Base-by-base conservation (phyloP, 1,140 invertebrate genomes). In the Drosophila kikkawai region DNA sequence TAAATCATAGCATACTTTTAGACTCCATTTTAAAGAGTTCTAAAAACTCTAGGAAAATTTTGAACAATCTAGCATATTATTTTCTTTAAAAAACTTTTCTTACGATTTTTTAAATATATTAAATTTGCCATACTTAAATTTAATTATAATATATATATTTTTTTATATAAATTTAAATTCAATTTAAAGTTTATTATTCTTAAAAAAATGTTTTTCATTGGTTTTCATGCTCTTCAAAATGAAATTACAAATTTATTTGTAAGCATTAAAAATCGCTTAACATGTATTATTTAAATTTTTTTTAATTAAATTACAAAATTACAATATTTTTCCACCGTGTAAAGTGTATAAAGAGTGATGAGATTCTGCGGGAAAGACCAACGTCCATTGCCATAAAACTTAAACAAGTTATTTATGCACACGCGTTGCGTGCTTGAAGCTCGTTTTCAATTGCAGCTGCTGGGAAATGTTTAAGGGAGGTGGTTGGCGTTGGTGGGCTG, bases 331-430 rank as follows among this genome's bases (percentile, higher is more conserved):
- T 37, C 22, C 22, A 8, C 34, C 5, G 37, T 59, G 55, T 34
- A 34, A 29, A 19, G 15, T 26, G 36, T 37, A n/a, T 19, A 44
- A 29, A 50, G 47, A 53, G 57, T n/a, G 51, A 41, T 60, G 42
- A 39, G 51, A 71, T 48, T 13, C 44, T 48, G 67, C 32, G 32
- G 29, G 47, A 63, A 65, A 42, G 68, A 60, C 73, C 80, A 71
- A 63, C 77, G 60, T 59, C 70, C 82, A 79, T 82, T 67, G 82
- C 83, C 80, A 87, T 88, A 87, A 83, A 88, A 87, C 77, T 87
- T 80, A 88, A 87, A 87, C 84, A 87, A 88, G 84, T 83, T 87
- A 87, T 87, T 87, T 87, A 87, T 88, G 84, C 84, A 83, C 83
- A 87, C 79, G 83, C 83, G 68, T 63, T 87, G 83, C 79, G 80